Conservation (phyloP, 2,113 vertebrate genomes). For the human (Homo sapiens) region DNA sequence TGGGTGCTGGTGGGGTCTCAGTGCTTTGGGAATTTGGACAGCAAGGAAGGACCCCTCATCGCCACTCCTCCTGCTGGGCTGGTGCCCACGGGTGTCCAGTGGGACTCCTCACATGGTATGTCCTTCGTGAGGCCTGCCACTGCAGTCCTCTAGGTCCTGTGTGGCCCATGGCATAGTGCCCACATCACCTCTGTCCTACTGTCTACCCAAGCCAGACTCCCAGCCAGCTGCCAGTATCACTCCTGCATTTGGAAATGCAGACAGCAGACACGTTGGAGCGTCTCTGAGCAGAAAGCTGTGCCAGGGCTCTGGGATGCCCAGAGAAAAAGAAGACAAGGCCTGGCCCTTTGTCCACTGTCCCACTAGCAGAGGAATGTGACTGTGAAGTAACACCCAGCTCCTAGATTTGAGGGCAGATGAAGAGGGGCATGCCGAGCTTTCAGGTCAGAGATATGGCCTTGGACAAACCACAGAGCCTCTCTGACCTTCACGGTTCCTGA, state of each 20-base stretch:
- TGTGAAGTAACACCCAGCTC: not conserved
- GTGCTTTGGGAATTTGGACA: not conserved
- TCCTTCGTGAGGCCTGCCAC: not conserved
- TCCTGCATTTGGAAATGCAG: not conserved
- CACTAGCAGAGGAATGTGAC: not conserved
- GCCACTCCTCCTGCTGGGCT: not conserved
- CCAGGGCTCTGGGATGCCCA: not conserved
- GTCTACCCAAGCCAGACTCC: not conserved
- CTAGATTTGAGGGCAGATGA: not conserved
- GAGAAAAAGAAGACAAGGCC: not conserved
- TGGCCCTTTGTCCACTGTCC: not conserved
- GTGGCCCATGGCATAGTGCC: not conserved
- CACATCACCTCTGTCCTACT: not conserved
- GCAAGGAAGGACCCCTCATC: not conserved
- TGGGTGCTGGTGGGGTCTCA: not conserved
- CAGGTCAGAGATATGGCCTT: not conserved
- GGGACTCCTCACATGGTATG: not conserved
- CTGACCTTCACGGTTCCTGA: not conserved
- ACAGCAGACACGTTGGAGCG: not conserved
- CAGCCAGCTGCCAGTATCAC: rapidly evolving
- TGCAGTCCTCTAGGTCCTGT: not conserved
- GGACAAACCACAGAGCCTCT: not conserved
- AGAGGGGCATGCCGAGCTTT: not conserved
- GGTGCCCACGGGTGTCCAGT: not conserved
- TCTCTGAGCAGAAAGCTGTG: not conserved